Percentiles rank a stretch among this genome's conserved stretches.
These are phyloP conservation scores for Trimorus sp. DNA, from an alignment of 2,888 invertebrate species.

Conservation along the genomic window DNA sequence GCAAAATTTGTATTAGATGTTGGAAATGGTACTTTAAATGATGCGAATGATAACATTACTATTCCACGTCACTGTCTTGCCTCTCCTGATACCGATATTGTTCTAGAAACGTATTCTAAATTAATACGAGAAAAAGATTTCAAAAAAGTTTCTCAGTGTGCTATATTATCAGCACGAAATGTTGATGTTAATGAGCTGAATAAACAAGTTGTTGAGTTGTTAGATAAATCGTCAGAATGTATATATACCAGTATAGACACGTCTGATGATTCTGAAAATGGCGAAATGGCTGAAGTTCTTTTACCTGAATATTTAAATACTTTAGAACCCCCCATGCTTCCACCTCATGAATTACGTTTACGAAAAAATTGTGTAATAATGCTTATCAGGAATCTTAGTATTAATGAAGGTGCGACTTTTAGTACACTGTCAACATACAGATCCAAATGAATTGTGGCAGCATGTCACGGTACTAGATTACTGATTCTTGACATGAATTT, in stretches of 20 bases:
- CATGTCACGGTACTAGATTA: conserved; percentile 27
- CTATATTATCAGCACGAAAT: conserved; percentile 58
- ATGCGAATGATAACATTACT: conserved; percentile 37
- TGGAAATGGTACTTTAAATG: conserved; percentile 53
- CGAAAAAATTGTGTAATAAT: conserved; percentile 29
- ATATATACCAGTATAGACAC: conserved; percentile 47
- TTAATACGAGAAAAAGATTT: conserved; percentile 47
- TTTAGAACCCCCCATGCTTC: conserved; percentile 18
- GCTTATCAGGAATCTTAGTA: conserved; percentile 26
- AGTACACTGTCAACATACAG: conserved; percentile 61
- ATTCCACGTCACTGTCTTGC: conserved; percentile 46
- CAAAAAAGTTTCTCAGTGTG: conserved; percentile 43
- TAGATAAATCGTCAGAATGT: conserved; percentile 41
- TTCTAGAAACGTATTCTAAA: conserved; percentile 50
- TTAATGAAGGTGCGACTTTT: conserved; percentile 10
- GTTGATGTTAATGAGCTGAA: conserved; percentile 62
- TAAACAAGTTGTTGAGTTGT: conserved; percentile 39
- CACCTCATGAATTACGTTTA: conserved; percentile 29
- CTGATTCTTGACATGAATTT: conserved; percentile 37
- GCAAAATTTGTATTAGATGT: conserved; percentile 49
- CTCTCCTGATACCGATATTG: conserved; percentile 47
- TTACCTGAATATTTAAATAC: conserved; percentile 43
- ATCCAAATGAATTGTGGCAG: conserved; percentile 52
- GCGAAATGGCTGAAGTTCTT: conserved; percentile 29
- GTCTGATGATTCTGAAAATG: conserved; percentile 17